A percentile compares a stretch with the other conserved stretches of the same genome.
Conservation (phyloP, 2,113 vertebrate genomes). For the Dascyllus trimaculatus region DNA sequence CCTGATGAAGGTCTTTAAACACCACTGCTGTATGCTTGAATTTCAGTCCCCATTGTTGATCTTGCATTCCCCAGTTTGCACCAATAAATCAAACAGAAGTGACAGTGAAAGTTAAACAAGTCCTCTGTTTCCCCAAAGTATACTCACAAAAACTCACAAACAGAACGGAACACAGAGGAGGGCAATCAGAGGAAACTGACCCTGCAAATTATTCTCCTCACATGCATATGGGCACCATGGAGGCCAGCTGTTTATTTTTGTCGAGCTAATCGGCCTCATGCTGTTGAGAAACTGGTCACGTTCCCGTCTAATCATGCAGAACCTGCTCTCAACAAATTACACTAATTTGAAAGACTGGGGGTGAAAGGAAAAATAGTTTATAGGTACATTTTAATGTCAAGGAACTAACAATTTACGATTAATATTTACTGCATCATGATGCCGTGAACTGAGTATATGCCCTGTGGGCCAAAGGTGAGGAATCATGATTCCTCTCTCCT, state of each 20-base stretch:
- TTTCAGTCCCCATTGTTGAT: no score
- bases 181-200: slow-evolving; percentile 24
- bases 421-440: neutral
- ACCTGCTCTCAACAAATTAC: slow-evolving; percentile 25
- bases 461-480: slow-evolving; percentile 42
- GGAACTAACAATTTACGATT: neutral
- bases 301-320: slow-evolving; percentile 41
- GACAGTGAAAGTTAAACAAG: neutral
- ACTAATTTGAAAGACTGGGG: slow-evolving; percentile 1
- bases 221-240: slow-evolving; percentile 1
- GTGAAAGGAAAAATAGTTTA: slow-evolving; percentile 10
- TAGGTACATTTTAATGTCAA: neutral
- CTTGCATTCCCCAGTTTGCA: neutral
- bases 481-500: slow-evolving; percentile 16
- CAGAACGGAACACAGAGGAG: slow-evolving; percentile 1
- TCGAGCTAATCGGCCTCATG: slow-evolving; percentile 1
- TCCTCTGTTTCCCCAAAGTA: neutral
- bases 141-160: slow-evolving; percentile 7
- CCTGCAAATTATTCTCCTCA: slow-evolving; percentile 26
- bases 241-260: slow-evolving; percentile 37
- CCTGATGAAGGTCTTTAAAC: neutral
- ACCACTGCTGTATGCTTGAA: neutral
- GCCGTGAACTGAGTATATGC: neutral
- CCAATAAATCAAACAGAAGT: neutral
- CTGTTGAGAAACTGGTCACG: slow-evolving; percentile 49